Evolutionary conservation across 2,888 invertebrate genomes (phyloP).

Genomic region (Eupithecia insigniata): DNA sequence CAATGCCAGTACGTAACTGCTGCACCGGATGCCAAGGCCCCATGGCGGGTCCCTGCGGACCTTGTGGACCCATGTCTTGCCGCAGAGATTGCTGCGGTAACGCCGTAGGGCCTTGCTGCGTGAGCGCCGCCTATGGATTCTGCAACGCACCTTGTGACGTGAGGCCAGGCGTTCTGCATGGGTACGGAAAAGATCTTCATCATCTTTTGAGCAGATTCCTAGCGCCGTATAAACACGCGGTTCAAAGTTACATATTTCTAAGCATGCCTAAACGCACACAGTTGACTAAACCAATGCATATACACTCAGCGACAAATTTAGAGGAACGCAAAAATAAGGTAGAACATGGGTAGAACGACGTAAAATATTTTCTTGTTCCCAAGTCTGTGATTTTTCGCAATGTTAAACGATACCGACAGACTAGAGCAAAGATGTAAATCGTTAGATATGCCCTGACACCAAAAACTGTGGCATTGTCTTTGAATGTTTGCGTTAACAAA

Average conservation of each 20-base stretch:
- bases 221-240: background rate
- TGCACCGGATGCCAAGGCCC: constrained; percentile 67
- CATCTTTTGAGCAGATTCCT: background rate
- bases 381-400: too few species aligned
- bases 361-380: too few species aligned
- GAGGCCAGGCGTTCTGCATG: constrained; percentile 2
- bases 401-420: too few species aligned
- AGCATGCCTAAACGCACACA: background rate
- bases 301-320: too few species aligned
- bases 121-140: constrained; percentile 24
- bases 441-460: too few species aligned
- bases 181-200: background rate
- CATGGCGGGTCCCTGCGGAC: constrained; percentile 59
- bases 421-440: too few species aligned
- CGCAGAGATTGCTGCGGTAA: constrained; percentile 53
- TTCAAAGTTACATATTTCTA: background rate
- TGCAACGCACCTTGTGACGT: constrained; percentile 1
- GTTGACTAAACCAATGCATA: too few species aligned
- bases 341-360: too few species aligned
- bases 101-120: constrained; percentile 65
- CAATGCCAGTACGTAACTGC: constrained; percentile 77
- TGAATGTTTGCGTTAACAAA: too few species aligned
- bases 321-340: too few species aligned
- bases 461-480: too few species aligned
- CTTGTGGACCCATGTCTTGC: constrained; percentile 47